Evolutionary conservation across 2,797 vertebrate genomes (phyloP), one percentile per base, ranked within the genome.

Genomic region (Halcyon leucocephala): DNA sequence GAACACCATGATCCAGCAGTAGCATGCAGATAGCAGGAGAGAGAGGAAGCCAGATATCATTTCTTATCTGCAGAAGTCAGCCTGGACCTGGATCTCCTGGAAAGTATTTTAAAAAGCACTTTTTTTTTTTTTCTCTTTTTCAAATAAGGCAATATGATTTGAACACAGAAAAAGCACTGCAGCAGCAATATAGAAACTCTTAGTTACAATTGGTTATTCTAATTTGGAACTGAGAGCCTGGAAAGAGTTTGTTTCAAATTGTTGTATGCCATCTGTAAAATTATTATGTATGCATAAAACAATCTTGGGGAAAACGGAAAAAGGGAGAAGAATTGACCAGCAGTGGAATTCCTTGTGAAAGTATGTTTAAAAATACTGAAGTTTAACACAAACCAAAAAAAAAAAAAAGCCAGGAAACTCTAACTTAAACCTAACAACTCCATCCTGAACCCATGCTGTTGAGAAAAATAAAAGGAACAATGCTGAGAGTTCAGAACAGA

Each of bases 381-480:
- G 86, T 93, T 94, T 96, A 85, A 95, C 81, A 91, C 78, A 97
- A 95, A 90, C 88, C 58, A 61, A 83, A 52, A 67, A 61, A 77
- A 94, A 72, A 49, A 85, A 95, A 86, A 86, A 70, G 64, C 57
- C 95, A 97, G 96, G 95, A 96, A 97, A 96, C 93, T 96, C 91
- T 97, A 95, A 95, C 81, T 95, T 95, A 96, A 95, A 91, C 91
- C 93, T 95, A 96, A 95, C 95, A 95, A 78, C 93, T 94, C 88
- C 96, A 97, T 97, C 95, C 94, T 97, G 96, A 97, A 95, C 95
- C 57, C 95, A 95, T 90, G 93, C 96, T 97, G 96, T 64, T 97
- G 95, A 92, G 93, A 96, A 92, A 95, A 95, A 95, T 90, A 95
- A 95, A 95, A 92, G 81, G 91, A 96, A 94, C 91, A 94, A 93